A percentile compares a stretch with the other conserved stretches of the same genome.
Conservation (phyloP, 2,888 invertebrate species). For the Microdon myrmicae region DNA sequence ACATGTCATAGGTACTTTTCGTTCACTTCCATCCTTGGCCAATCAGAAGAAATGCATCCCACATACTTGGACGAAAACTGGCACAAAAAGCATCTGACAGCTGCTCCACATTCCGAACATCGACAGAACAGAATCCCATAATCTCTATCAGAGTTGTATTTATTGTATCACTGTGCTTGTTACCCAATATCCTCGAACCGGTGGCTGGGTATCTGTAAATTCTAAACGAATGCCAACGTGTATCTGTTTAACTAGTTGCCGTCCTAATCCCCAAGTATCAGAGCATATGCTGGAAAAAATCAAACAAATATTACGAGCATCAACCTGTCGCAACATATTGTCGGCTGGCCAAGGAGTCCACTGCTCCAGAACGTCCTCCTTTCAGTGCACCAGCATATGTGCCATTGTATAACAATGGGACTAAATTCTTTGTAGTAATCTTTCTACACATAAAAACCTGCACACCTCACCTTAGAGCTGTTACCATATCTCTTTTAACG, state of each 20-base stretch:
- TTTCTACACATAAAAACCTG: slow-evolving; percentile 13
- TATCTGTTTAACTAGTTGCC: slow-evolving; percentile 35
- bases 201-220: slow-evolving; percentile 22
- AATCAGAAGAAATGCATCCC: no score
- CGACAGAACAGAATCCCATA: slow-evolving; percentile 13
- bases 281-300: slow-evolving; percentile 43
- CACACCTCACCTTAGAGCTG: slow-evolving; percentile 19
- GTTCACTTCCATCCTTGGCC: no score
- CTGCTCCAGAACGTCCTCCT: no score
- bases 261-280: slow-evolving; percentile 36
- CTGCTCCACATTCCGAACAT: slow-evolving; percentile 25
- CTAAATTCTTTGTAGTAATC: slow-evolving; percentile 23
- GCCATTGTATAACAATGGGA: slow-evolving; percentile 39
- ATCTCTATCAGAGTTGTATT: slow-evolving; percentile 13
- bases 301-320: slow-evolving; percentile 43
- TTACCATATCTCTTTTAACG: slow-evolving; percentile 2
- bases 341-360: no score
- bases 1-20: no score
- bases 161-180: slow-evolving; percentile 9
- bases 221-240: slow-evolving; percentile 34
- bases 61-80: slow-evolving; percentile 10
- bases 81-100: slow-evolving; percentile 6
- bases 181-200: slow-evolving; percentile 6
- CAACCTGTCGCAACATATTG: slow-evolving; percentile 47
- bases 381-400: slow-evolving; percentile 11